Conservation (phyloP, 2,797 vertebrate genomes). For the Cetoscarus ocellatus region DNA sequence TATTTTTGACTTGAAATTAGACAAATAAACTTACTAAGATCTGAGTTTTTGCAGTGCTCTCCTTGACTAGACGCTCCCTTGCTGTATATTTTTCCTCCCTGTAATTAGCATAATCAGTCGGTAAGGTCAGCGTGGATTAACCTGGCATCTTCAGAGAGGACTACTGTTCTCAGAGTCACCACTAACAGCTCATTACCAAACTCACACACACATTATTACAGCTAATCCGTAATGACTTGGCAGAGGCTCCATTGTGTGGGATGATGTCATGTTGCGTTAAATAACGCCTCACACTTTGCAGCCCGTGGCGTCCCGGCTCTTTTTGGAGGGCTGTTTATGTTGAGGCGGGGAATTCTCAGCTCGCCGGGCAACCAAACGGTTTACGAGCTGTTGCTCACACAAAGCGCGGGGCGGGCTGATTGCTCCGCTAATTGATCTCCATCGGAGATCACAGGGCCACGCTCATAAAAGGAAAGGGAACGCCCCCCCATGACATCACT, state of each 20-base stretch:
- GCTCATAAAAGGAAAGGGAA: slow-evolving; percentile 70
- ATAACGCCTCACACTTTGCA: slow-evolving; percentile 44
- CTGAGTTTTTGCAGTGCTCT: too few relatives aligned
- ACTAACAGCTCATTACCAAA: slow-evolving; percentile 43
- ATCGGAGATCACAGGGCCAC: slow-evolving; percentile 81
- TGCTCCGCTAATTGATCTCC: slow-evolving; percentile 86
- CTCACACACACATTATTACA: slow-evolving; percentile 48
- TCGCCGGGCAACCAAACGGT: slow-evolving; percentile 79
- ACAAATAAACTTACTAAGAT: too few relatives aligned
- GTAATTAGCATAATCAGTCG: neutral
- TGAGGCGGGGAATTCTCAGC: slow-evolving; percentile 67
- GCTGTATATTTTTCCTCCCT: neutral
- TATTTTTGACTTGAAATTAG: too few relatives aligned
- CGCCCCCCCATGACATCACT: slow-evolving; percentile 66
- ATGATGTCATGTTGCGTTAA: slow-evolving; percentile 64
- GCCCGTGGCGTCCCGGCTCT: slow-evolving; percentile 47
- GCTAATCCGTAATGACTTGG: slow-evolving; percentile 53
- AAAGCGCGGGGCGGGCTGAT: slow-evolving; percentile 80
- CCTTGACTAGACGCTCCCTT: neutral
- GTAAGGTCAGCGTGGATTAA: slow-evolving; percentile 5
- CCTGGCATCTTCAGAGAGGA: slow-evolving; percentile 7
- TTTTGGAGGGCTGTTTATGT: slow-evolving; percentile 77
- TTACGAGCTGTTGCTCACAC: slow-evolving; percentile 79
- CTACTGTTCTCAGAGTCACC: slow-evolving; percentile 40
- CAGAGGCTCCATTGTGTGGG: slow-evolving; percentile 40